Evolutionary conservation across 1,140 invertebrate species (phyloP), one percentile per base, ranked within the genome.

Genomic region (Leptopilina clavipes): DNA sequence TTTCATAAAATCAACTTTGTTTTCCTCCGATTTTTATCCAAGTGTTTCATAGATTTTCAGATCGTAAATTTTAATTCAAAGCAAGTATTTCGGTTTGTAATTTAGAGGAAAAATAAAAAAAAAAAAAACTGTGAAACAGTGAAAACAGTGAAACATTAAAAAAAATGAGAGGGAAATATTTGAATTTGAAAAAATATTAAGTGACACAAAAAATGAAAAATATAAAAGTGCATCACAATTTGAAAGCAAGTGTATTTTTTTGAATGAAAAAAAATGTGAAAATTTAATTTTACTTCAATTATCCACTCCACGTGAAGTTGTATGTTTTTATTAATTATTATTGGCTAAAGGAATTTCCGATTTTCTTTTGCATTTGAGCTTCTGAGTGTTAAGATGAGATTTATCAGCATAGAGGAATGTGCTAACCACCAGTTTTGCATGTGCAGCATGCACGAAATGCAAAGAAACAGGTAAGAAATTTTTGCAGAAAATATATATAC

Each of bases 351-450:
- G 3, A 65, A 65, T 65, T 65, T 31, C 22, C 5, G 59, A 11
- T 14, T 31, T 6, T 40, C 25, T 65, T 65, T 65, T n/a, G 25
- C 12, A 65, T 65, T 31, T 65, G 59, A 65, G 5, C 25, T 65
- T 65, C 25, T 22, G 25, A 37, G 25, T 65, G 59, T 22, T 65
- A 37, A 37, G 59, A 65, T 65, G 59, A 31, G 59, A 65, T 65
- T 65, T 65, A 65, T 65, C 59, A 65, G 59, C 59, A 37, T 37
- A 7, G 59, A 65, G 59, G 59, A 65, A 65, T 65, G 59, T 65
- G 59, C 59, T 65, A 65, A 65, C 59, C 59, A 65, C 25, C 59
- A 65, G 59, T 37, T 65, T 65, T 65, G 59, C 59, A 65, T 65
- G 22, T 65, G 59, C 59, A 65, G 59, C 59, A 65, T 65, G 59